Conservation (phyloP, 1,140 invertebrate genomes). For the Heliconius melpomene region DNA sequence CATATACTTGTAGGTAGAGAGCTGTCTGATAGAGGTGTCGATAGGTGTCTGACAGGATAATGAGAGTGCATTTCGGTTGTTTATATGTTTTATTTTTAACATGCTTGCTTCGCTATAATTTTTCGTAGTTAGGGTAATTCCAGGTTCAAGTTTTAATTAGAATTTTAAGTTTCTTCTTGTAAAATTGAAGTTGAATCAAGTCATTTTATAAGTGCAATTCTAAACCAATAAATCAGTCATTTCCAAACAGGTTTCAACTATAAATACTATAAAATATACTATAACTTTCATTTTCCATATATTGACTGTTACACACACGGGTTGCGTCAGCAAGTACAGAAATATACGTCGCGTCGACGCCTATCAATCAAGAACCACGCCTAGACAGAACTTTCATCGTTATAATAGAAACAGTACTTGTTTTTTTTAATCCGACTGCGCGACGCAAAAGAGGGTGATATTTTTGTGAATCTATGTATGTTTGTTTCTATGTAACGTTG, state of each 20-base stretch:
- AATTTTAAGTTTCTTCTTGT: neutral
- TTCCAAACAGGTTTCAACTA: neutral
- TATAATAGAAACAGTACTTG: neutral
- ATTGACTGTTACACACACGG: neutral
- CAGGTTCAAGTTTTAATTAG: neutral
- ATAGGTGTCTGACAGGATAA: neutral
- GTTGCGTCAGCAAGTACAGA: neutral
- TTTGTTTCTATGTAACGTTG: no score
- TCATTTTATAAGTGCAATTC: neutral
- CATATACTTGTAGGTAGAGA: neutral
- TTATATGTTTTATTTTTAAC: neutral
- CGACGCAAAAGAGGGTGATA: neutral
- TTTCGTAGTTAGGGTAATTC: neutral
- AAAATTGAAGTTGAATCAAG: no score
- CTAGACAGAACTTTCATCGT: conserved; percentile 14
- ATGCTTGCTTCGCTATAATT: neutral
- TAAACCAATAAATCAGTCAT: neutral
- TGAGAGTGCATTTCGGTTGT: neutral
- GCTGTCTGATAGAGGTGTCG: neutral
- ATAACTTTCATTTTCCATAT: conserved; percentile 11
- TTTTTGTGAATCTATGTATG: neutral
- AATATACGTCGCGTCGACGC: neutral
- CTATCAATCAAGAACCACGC: conserved; percentile 8
- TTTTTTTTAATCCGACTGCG: neutral
- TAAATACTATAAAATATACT: neutral